These are phyloP conservation scores for Coreoperca whiteheadi DNA, from an alignment of 2,113 vertebrate species.

Conservation along the genomic window DNA sequence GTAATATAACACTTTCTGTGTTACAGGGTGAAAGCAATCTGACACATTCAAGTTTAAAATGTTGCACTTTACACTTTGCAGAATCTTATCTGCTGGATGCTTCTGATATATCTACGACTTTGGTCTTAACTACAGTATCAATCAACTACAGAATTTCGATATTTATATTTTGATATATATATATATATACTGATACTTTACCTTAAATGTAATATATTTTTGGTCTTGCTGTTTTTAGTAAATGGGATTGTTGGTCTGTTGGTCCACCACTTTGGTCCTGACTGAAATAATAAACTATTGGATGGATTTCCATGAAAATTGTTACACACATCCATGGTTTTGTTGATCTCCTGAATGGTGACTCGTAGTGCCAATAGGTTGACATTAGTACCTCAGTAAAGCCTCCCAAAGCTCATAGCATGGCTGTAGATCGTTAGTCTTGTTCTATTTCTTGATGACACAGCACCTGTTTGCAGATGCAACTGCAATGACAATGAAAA, in stretches of 20 bases:
- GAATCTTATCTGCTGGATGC: conserved; percentile 11
- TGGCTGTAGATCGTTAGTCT: too few relatives aligned
- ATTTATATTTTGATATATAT: too few relatives aligned
- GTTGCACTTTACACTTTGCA: conserved; percentile 19
- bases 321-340: too few relatives aligned
- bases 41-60: conserved; percentile 37
- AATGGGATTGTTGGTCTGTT: background rate
- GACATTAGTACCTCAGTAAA: background rate
- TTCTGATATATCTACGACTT: background rate
- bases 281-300: too few relatives aligned
- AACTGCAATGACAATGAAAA: background rate
- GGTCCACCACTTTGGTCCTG: background rate
- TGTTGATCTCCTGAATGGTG: background rate
- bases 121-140: background rate
- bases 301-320: too few relatives aligned
- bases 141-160: too few relatives aligned
- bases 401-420: too few relatives aligned
- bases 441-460: background rate
- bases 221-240: background rate
- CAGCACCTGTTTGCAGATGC: background rate
- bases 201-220: too few relatives aligned
- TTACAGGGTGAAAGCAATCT: conserved; percentile 27
- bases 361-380: background rate
- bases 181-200: too few relatives aligned
- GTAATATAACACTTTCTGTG: conserved; percentile 43